Evolutionary conservation across 2,888 invertebrate species (phyloP).

Genomic region (Lasius fuliginosus): DNA sequence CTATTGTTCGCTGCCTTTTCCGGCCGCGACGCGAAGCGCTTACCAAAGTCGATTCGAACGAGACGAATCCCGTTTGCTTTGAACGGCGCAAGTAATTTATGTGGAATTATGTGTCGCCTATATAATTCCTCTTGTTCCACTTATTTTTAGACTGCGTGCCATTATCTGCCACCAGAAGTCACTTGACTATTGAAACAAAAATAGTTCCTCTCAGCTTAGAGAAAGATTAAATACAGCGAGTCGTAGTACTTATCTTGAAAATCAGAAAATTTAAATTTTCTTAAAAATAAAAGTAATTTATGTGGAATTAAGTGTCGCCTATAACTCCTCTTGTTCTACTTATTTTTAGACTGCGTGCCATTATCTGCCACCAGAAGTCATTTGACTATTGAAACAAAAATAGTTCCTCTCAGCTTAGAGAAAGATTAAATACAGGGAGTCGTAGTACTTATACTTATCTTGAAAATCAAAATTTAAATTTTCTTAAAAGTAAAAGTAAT

Average conservation of each 20-base stretch:
- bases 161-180: conserved; percentile 30
- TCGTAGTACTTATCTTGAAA: not conserved
- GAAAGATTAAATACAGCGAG: conserved; percentile 6
- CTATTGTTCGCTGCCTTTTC: conserved; percentile 73
- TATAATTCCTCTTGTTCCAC: conserved; percentile 43
- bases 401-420: not conserved
- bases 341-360: conserved; percentile 38
- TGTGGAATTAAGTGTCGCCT: conserved; percentile 40
- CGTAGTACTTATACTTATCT: too few relatives aligned
- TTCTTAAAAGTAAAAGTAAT: conserved; percentile 22
- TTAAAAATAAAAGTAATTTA: conserved; percentile 36
- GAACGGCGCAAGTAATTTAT: conserved; percentile 49
- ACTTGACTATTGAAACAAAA: conserved; percentile 18
- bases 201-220: not conserved
- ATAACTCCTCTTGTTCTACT: conserved; percentile 41
- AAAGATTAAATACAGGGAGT: conserved; percentile 4
- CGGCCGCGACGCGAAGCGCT: conserved; percentile 55
- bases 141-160: conserved; percentile 40
- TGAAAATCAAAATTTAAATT: not conserved
- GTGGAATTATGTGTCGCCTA: conserved; percentile 40
- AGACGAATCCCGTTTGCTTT: conserved; percentile 54
- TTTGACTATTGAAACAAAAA: conserved; percentile 17
- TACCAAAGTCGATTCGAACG: conserved; percentile 68
- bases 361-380: conserved; percentile 25
- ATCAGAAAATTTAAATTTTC: not conserved